A percentile compares a stretch with the other conserved stretches of the same genome.
phyloP scores from a whole-genome alignment of 2,888 invertebrate species.

The Herminia tarsipennalis region DNA sequence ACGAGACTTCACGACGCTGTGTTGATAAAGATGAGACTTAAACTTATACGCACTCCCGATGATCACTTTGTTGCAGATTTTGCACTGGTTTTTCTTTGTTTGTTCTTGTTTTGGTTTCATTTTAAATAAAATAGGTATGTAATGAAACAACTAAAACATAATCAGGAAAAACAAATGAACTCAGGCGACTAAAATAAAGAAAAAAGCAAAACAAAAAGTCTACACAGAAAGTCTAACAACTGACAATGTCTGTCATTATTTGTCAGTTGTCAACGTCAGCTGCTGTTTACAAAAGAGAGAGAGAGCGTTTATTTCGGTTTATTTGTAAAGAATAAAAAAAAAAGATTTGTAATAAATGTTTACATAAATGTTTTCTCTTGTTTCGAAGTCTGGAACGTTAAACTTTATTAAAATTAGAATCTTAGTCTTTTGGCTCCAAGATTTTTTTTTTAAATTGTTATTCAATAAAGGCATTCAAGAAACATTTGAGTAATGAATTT shows the following conservation, averaged over 20 bases:
- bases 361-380: too few species aligned
- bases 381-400: too few species aligned
- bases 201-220: neutral
- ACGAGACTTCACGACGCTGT: slow-evolving; percentile 53
- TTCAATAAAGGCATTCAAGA: too few species aligned
- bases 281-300: too few species aligned
- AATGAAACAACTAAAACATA: neutral
- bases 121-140: slow-evolving; percentile 4
- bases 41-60: slow-evolving; percentile 51
- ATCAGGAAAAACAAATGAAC: neutral
- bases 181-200: neutral
- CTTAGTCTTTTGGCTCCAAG: too few species aligned
- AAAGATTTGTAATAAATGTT: too few species aligned
- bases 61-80: slow-evolving; percentile 55
- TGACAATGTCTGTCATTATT: neutral
- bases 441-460: too few species aligned
- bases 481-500: too few species aligned
- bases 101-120: slow-evolving; percentile 34
- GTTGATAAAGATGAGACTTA: slow-evolving; percentile 56
- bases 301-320: too few species aligned
- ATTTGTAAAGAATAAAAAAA: too few species aligned
- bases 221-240: neutral
- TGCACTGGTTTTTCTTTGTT: slow-evolving; percentile 46
- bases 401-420: too few species aligned
- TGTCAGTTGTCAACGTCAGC: too few species aligned